Conservation (phyloP, 2,888 invertebrate genomes). For the Belgica antarctica region DNA sequence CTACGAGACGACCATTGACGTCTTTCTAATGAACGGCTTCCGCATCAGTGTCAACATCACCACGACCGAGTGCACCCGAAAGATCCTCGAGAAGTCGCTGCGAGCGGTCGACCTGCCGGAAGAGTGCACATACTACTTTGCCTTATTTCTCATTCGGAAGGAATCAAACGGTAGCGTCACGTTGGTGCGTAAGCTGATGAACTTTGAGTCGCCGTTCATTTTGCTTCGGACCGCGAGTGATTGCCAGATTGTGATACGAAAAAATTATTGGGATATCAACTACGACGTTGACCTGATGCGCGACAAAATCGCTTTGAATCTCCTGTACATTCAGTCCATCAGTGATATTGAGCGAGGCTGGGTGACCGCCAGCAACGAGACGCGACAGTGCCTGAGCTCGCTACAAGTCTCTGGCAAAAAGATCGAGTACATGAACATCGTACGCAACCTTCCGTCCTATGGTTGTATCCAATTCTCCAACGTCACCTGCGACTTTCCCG, state of each 20-base stretch:
- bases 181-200: slow-evolving; percentile 85
- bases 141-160: slow-evolving; percentile 81
- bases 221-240: slow-evolving; percentile 78
- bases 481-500: slow-evolving; percentile 75
- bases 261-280: slow-evolving; percentile 87
- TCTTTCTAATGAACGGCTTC: slow-evolving; percentile 82
- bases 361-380: slow-evolving; percentile 72
- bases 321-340: slow-evolving; percentile 83
- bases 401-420: slow-evolving; percentile 77
- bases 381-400: slow-evolving; percentile 65
- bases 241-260: slow-evolving; percentile 80
- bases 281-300: slow-evolving; percentile 80
- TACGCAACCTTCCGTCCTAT: slow-evolving; percentile 80
- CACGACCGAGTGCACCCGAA: slow-evolving; percentile 79
- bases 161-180: slow-evolving; percentile 66
- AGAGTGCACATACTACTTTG: slow-evolving; percentile 82
- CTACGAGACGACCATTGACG: slow-evolving; percentile 72
- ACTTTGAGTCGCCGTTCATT: slow-evolving; percentile 96
- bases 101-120: slow-evolving; percentile 76
- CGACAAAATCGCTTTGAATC: slow-evolving; percentile 78
- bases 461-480: slow-evolving; percentile 80
- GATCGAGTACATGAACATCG: slow-evolving; percentile 83
- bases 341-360: slow-evolving; percentile 85
- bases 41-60: slow-evolving; percentile 77
- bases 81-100: slow-evolving; percentile 78